Conservation (phyloP, 2,113 vertebrate genomes). For the Synchiropus splendidus region DNA sequence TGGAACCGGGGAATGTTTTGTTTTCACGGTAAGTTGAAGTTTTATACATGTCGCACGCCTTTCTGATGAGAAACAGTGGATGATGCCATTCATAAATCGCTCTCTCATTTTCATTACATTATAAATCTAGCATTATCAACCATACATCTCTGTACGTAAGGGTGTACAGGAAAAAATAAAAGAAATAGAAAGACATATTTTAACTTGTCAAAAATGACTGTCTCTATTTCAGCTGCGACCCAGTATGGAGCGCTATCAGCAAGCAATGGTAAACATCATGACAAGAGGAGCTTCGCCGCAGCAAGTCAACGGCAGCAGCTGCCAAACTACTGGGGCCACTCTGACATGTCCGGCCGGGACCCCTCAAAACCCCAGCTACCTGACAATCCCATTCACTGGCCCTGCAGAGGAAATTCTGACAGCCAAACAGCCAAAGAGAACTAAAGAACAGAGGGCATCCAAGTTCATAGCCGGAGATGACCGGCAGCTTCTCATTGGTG, state of each 20-base stretch:
- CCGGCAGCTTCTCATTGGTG: slow-evolving; percentile 71
- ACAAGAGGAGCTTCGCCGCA: slow-evolving; percentile 41
- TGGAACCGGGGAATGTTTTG: slow-evolving; percentile 81
- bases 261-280: slow-evolving; percentile 70
- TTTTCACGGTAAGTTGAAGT: slow-evolving; percentile 70
- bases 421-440: slow-evolving; percentile 56
- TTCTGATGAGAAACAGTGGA: too few relatives aligned
- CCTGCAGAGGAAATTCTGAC: slow-evolving; percentile 42
- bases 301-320: slow-evolving; percentile 22
- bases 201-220: neutral
- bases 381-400: slow-evolving; percentile 54
- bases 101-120: neutral
- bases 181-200: too few relatives aligned
- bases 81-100: too few relatives aligned
- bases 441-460: slow-evolving; percentile 67
- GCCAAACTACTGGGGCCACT: slow-evolving; percentile 8
- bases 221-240: slow-evolving; percentile 67
- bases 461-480: slow-evolving; percentile 72
- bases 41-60: neutral
- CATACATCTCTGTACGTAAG: too few relatives aligned
- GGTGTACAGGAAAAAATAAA: too few relatives aligned
- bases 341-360: slow-evolving; percentile 27
- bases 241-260: slow-evolving; percentile 72
- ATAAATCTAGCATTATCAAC: rapidly evolving
- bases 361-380: slow-evolving; percentile 46